Evolutionary conservation across 2,888 invertebrate genomes (phyloP).

Genomic region (Eilema caniola): DNA sequence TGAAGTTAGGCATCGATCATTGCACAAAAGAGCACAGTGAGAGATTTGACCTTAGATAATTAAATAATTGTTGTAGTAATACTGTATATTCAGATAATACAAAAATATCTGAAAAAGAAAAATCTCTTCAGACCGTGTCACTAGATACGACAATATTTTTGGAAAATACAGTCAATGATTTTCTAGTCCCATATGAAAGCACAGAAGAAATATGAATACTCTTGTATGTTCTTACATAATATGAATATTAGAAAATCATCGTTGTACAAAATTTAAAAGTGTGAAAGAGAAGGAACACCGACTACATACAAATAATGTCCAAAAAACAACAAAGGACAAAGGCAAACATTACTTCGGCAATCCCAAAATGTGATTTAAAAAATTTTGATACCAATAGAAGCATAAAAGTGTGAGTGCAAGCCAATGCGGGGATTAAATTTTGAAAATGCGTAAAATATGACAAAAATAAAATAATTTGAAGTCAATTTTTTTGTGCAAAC

Average conservation of each 20-base stretch:
- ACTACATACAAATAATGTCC: conserved; percentile 73
- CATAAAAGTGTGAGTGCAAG: conserved; percentile 82
- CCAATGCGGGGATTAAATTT: conserved; percentile 73
- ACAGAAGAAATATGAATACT: neutral
- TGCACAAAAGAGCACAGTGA: neutral
- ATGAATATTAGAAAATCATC: conserved; percentile 59
- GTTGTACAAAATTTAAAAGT: conserved; percentile 63
- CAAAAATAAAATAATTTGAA: conserved; percentile 47
- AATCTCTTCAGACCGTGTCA: neutral
- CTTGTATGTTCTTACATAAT: too few relatives aligned
- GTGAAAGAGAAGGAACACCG: conserved; percentile 86
- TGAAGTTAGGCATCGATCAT: neutral
- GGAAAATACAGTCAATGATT: conserved; percentile 48
- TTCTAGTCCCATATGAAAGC: conserved; percentile 25
- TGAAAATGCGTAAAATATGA: conserved; percentile 64
- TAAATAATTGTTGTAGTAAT: neutral
- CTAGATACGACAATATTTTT: conserved; percentile 31
- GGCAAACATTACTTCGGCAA: conserved; percentile 65
- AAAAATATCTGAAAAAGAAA: conserved; percentile 2
- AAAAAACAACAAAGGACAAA: conserved; percentile 63
- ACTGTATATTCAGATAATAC: neutral
- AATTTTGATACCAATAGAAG: conserved; percentile 67
- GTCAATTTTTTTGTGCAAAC: conserved; percentile 73
- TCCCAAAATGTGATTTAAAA: conserved; percentile 54
- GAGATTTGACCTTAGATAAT: conserved; percentile 11